Percentiles rank a stretch among this genome's conserved stretches.
Evolutionary conservation across 2,888 invertebrate genomes (phyloP).

Genomic region (Microctonus brassicae): DNA sequence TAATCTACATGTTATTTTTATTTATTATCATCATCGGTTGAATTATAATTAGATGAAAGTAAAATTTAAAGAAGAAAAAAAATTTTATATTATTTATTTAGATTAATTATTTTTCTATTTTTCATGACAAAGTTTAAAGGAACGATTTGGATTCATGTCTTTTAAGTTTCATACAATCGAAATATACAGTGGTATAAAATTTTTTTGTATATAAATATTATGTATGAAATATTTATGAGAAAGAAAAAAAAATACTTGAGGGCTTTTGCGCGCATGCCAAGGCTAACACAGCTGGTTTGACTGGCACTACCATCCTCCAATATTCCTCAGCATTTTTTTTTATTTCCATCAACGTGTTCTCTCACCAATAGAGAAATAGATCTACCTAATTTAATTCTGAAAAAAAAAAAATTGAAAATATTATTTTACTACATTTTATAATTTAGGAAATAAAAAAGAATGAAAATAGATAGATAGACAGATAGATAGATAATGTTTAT

Average conservation of each 20-base stretch:
- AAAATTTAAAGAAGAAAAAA: neutral
- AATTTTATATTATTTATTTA: too few relatives aligned
- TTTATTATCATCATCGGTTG: neutral
- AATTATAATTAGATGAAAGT: neutral
- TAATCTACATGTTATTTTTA: neutral
- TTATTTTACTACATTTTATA: neutral
- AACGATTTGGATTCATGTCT: neutral
- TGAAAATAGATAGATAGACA: neutral
- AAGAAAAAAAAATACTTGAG: neutral
- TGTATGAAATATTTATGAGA: too few relatives aligned
- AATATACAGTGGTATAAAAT: neutral
- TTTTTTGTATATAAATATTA: neutral
- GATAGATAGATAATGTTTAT: neutral
- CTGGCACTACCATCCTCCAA: conserved; percentile 29
- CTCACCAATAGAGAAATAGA: neutral
- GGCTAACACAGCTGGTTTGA: conserved; percentile 17
- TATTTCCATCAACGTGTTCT: neutral
- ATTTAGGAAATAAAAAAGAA: neutral
- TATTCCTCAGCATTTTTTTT: neutral
- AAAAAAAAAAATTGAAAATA: neutral
- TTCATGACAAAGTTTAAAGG: neutral
- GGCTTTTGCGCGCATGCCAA: conserved; percentile 22
- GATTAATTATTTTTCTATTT: neutral
- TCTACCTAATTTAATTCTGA: neutral
- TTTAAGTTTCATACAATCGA: conserved; percentile 6